Percentiles rank a stretch among this genome's conserved stretches.
phyloP scores from a whole-genome alignment of 2,797 vertebrate genomes.

The Aselliscus stoliczkanus region DNA sequence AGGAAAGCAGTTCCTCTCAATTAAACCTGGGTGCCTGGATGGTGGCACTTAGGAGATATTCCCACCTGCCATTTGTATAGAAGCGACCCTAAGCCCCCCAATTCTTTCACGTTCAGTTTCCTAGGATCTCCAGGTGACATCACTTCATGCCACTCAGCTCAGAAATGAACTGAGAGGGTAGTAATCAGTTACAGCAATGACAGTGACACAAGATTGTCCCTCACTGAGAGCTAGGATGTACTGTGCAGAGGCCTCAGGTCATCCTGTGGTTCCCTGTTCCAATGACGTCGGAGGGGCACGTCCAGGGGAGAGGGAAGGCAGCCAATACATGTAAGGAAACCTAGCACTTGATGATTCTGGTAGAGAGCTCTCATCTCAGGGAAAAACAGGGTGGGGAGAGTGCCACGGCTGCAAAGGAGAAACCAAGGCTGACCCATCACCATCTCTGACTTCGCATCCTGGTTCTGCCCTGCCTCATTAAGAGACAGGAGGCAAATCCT shows the following conservation, averaged over 20 bases:
- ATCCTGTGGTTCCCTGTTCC: accelerated
- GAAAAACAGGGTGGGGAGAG: background rate
- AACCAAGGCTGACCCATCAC: background rate
- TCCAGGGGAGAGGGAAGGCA: background rate
- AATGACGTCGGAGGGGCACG: background rate
- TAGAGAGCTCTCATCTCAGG: background rate
- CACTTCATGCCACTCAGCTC: background rate
- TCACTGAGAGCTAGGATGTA: background rate
- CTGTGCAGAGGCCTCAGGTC: background rate
- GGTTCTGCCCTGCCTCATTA: background rate
- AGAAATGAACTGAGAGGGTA: background rate
- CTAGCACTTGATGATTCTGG: background rate
- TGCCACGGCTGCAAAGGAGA: background rate
- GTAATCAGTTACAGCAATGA: background rate
- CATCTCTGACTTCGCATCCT: constrained; percentile 23
- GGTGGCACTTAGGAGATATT: background rate
- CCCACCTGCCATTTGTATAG: background rate
- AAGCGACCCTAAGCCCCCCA: background rate
- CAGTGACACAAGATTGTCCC: accelerated
- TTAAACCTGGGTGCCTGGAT: background rate
- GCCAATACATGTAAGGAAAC: background rate
- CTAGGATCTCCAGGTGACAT: background rate
- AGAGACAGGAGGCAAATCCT: constrained; percentile 32
- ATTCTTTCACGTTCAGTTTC: background rate
- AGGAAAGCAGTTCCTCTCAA: background rate